Evolutionary conservation across 2,888 invertebrate genomes (phyloP), one percentile per base, ranked within the genome.

Genomic region (Melanotus villosus): DNA sequence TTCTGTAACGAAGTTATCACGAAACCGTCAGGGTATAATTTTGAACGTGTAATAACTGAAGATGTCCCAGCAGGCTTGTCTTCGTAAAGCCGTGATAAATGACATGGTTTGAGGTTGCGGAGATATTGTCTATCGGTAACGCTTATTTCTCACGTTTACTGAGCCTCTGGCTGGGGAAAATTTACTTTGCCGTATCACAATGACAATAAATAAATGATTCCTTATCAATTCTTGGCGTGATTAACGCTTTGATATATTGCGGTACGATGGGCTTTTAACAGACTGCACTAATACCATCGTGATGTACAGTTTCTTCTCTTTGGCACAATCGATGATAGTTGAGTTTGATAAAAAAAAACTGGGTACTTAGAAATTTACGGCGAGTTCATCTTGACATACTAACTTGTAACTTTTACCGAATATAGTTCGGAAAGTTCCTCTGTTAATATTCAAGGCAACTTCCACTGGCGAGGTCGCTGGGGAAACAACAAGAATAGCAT

Each of bases 31-130:
- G 58, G 64, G 52, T 52, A 68, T 63, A 68, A 68, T 64, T 68
- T 68, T 43, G 45, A 45, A 68, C 68, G 68, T 64, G 68, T 43
- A 68, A 68, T 68, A 68, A 64, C 68, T 65, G 57, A 58, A 68
- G 64, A 68, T 65, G 68, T 68, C 68, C 50, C 68, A 54, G 64
- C 43, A 68, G 64, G 59, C 50, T 43, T 68, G 64, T 60, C 62
- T 64, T 65, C 26, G 58, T 68, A 65, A 68, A 58, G 45, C 68
- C 41, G 41, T 68, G 68, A 68, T 68, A 68, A 68, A 68, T 68
- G 68, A 68, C 58, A 64, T 41, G 38, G 52, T 58, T 65, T 45
- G 52, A 65, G 64, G 64, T 64, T 68, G 65, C 21, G 36, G 43
- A 50, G 63, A 68, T 64, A 68, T 68, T 52, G 68, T 68, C 64